Percentiles rank a stretch among this genome's conserved stretches.
phyloP scores from a whole-genome alignment of 2,797 vertebrate genomes.

The Sciurus vulgaris region DNA sequence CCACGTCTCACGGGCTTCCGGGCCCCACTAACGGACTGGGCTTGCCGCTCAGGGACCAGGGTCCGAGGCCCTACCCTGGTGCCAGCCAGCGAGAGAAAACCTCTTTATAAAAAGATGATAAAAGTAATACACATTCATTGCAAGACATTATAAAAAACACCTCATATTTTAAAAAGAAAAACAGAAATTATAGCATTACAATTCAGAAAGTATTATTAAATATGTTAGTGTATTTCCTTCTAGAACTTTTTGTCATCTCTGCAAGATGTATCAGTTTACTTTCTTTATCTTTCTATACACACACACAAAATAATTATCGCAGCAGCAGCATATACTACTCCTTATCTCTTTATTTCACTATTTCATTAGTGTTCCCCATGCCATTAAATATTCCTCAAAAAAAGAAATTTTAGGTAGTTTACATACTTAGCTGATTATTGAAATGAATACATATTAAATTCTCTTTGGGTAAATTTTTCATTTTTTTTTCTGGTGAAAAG shows the following conservation, averaged over 20 bases:
- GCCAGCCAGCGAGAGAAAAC: too few relatives aligned
- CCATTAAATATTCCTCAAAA: neutral
- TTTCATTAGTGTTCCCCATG: neutral
- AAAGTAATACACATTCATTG: neutral
- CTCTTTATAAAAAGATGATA: neutral
- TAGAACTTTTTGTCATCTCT: neutral
- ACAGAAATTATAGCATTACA: neutral
- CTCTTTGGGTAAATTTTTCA: neutral
- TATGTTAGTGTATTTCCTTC: neutral
- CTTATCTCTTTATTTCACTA: neutral
- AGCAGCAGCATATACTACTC: neutral
- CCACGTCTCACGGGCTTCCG: neutral
- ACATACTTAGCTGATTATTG: neutral
- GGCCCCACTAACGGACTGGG: too few relatives aligned
- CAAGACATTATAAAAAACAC: slow-evolving; percentile 3
- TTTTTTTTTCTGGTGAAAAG: slow-evolving; percentile 44
- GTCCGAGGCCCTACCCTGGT: too few relatives aligned
- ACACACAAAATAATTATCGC: neutral
- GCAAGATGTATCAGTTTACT: neutral
- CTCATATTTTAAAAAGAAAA: neutral
- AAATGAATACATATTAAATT: slow-evolving; percentile 36
- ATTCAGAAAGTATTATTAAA: neutral
- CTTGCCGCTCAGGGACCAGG: too few relatives aligned
- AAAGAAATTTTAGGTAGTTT: neutral
- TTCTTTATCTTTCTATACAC: neutral